phyloP scores from a whole-genome alignment of 2,113 vertebrate species.

The Festucalex cinctus region DNA sequence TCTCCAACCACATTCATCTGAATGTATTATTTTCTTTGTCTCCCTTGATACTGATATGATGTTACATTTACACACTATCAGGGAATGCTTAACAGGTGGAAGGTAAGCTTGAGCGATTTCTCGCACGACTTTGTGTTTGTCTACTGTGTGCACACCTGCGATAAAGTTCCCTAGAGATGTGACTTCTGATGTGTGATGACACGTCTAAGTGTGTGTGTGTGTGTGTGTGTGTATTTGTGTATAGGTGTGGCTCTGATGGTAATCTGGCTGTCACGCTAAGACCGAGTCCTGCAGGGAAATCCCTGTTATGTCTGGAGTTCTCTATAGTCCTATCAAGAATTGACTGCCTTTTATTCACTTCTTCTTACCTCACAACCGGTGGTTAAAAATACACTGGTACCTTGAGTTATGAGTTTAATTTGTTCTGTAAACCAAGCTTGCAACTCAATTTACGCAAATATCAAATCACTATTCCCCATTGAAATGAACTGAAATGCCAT shows the following conservation, averaged over 20 bases:
- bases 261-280: slow-evolving; percentile 62
- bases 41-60: slow-evolving; percentile 33
- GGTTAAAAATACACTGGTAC: background rate
- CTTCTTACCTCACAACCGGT: slow-evolving; percentile 5
- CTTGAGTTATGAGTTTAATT: background rate
- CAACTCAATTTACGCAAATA: no score
- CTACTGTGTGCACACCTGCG: slow-evolving; percentile 35
- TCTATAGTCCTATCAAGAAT: slow-evolving; percentile 43
- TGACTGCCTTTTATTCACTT: slow-evolving; percentile 1
- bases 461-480: no score
- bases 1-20: slow-evolving; percentile 4
- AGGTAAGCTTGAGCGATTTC: slow-evolving; percentile 57
- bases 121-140: slow-evolving; percentile 8
- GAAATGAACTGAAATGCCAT: no score
- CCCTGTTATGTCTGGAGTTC: slow-evolving; percentile 56
- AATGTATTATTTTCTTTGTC: slow-evolving; percentile 37
- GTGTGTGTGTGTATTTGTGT: slow-evolving; percentile 2
- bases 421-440: background rate
- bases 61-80: slow-evolving; percentile 25
- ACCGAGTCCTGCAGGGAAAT: slow-evolving; percentile 55
- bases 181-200: slow-evolving; percentile 37
- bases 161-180: slow-evolving; percentile 46
- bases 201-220: slow-evolving; percentile 19
- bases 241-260: slow-evolving; percentile 43
- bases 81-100: slow-evolving; percentile 60